Base-by-base conservation (phyloP, 2,797 vertebrate genomes). In the Manis crassicaudata region DNA sequence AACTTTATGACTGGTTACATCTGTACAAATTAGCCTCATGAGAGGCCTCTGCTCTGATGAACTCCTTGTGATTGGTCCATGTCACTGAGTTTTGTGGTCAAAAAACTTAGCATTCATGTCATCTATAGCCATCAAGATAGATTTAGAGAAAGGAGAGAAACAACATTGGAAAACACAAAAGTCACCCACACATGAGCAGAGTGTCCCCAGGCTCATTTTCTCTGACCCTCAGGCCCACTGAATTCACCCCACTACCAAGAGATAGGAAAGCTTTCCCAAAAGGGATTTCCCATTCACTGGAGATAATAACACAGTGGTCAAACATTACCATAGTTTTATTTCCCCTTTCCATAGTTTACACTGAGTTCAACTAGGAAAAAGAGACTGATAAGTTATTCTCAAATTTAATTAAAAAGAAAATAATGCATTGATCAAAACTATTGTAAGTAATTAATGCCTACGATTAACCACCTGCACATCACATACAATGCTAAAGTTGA, bases 381-480 rank as follows among this genome's bases (percentile, higher is more conserved):
- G 6, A 92, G 35, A 83, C 6, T 54, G 12, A 5, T 29, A 62
- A 93, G 17, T 86, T 91, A 90, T 65, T 91, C 68, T 95, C 86
- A 95, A 84, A 23, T 87, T 94, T 62, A 62, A 80, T 94, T 14
- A 80, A 54, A 89, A 91, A 7, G 14, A 96, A 95, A 92, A 65
- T 17, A n/a, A 9, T n/a, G 12, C 27, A 68, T 86, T 92, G 23
- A 87, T 96, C 72, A 79, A 94, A 95, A 89, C 60, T 75, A n/a
- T 91, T 67, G 85, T 65, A 94, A 90, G 46, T 88, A 94, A 92
- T 76, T 46, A 89, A 70, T 32, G 67, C 50, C 68, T 43, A 94
- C 79, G 90, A 82, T 72, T 88, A 97, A 89, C 96, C 95, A 27
- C 81, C 91, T 65, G 65, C 8, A 17, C 14, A 79, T 96, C 70